These are phyloP conservation scores for Pseudomyrmex concolor DNA, from an alignment of 1,140 invertebrate genomes.

Conservation along the genomic window DNA sequence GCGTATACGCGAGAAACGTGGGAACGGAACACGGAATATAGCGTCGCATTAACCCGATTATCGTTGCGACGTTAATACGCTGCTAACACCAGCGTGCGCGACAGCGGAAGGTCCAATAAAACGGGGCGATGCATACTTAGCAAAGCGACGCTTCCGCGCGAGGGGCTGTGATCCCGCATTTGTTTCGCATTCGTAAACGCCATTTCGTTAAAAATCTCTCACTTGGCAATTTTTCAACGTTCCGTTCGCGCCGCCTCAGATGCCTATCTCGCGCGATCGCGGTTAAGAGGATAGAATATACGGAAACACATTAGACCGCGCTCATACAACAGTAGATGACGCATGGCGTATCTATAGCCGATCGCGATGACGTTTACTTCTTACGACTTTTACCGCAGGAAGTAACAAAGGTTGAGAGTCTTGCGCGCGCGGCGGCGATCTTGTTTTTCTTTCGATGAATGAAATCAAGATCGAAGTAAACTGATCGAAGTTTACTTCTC, in stretches of 20 bases:
- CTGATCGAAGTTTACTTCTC: neutral
- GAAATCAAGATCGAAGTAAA: neutral
- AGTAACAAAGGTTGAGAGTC: neutral
- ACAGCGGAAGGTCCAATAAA: conserved; percentile 53
- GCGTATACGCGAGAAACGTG: conserved; percentile 33
- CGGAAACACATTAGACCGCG: neutral
- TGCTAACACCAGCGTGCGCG: conserved; percentile 42
- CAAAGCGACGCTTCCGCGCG: conserved; percentile 28
- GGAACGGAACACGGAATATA: conserved; percentile 12
- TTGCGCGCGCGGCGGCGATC: neutral
- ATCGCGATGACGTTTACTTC: conserved; percentile 29
- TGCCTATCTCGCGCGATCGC: conserved; percentile 5
- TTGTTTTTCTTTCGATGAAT: neutral
- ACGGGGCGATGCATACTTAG: neutral
- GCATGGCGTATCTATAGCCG: conserved; percentile 17
- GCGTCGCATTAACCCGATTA: conserved; percentile 47
- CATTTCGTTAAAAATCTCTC: neutral
- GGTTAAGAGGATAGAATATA: conserved; percentile 3
- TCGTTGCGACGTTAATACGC: conserved; percentile 47
- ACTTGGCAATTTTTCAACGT: neutral
- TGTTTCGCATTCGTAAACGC: neutral
- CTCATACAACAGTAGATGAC: conserved; percentile 2
- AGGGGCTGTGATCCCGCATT: conserved; percentile 2
- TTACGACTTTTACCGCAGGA: neutral
- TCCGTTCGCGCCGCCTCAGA: neutral